These are phyloP conservation scores for Caenorhabditis macrosperma DNA, from an alignment of 2,888 invertebrate genomes.

Conservation along the genomic window DNA sequence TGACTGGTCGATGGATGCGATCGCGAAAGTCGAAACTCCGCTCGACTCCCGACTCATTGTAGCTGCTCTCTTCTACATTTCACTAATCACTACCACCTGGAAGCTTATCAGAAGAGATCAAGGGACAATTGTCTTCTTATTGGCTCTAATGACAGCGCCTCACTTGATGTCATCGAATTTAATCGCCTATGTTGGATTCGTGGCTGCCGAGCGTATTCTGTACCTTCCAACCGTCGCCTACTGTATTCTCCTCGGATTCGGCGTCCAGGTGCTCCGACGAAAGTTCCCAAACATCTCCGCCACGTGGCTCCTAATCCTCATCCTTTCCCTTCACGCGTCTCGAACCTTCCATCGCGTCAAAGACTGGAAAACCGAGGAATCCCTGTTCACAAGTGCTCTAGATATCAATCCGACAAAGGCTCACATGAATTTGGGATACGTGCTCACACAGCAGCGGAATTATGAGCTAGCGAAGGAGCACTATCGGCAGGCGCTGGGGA, in stretches of 20 bases:
- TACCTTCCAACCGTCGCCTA: slow-evolving; percentile 97
- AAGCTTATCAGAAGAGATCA: neutral
- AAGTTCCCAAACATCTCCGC: slow-evolving; percentile 10
- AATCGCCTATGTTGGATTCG: slow-evolving; percentile 98
- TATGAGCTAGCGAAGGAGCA: slow-evolving; percentile 92
- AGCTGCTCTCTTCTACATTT: slow-evolving; percentile 87
- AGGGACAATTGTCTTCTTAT: neutral
- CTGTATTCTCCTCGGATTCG: slow-evolving; percentile 87
- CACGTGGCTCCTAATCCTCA: slow-evolving; percentile 13
- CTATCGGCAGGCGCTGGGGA: slow-evolving; percentile 90
- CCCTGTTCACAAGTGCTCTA: slow-evolving; percentile 91
- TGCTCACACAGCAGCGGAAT: slow-evolving; percentile 91
- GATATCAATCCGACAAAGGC: slow-evolving; percentile 93
- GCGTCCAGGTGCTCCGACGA: neutral
- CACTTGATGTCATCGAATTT: slow-evolving; percentile 86
- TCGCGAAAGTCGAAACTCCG: slow-evolving; percentile 88
- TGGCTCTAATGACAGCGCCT: slow-evolving; percentile 21
- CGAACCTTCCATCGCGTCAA: slow-evolving; percentile 58
- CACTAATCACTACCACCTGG: neutral
- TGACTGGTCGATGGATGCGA: slow-evolving; percentile 99
- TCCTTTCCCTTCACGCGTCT: slow-evolving; percentile 38
- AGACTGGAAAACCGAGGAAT: slow-evolving; percentile 68
- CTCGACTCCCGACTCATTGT: slow-evolving; percentile 86
- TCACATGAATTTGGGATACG: slow-evolving; percentile 94
- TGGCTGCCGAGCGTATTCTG: slow-evolving; percentile 94